Conservation (phyloP, 2,113 vertebrate genomes). For the Oreocharis arfaki region DNA sequence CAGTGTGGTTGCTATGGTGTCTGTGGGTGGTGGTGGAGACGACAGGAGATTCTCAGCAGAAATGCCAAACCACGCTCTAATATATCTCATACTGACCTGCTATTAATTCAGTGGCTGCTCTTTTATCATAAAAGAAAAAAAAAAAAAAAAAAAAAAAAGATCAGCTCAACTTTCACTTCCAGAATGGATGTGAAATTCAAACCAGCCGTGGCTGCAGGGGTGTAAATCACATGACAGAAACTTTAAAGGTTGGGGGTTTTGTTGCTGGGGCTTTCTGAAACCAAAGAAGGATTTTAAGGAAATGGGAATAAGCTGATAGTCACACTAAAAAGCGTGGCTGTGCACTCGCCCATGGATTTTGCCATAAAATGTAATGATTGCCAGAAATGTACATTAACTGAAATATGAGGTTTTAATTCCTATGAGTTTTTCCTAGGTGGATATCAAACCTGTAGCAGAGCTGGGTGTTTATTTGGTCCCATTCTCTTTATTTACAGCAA, state of each 20-base stretch:
- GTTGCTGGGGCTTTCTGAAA: neutral
- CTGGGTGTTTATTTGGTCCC: neutral
- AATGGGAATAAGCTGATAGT: neutral
- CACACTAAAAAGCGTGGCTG: neutral
- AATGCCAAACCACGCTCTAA: slow-evolving; percentile 42
- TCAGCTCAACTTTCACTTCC: slow-evolving; percentile 13
- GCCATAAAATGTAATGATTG: neutral
- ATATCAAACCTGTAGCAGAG: neutral
- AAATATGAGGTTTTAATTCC: neutral
- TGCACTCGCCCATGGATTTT: neutral
- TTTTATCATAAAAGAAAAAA: neutral
- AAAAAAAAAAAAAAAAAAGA: neutral
- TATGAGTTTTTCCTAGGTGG: neutral
- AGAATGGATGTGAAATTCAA: slow-evolving; percentile 22
- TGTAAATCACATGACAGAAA: neutral
- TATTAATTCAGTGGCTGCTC: slow-evolving; percentile 31
- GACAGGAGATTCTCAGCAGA: slow-evolving; percentile 40
- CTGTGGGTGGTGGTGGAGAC: slow-evolving; percentile 23
- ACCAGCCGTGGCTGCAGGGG: neutral
- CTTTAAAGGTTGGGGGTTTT: neutral
- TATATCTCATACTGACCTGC: slow-evolving; percentile 8
- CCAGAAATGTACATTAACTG: neutral
- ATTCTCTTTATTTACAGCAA: neutral
- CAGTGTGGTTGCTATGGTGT: slow-evolving; percentile 40
- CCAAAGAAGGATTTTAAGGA: neutral